phyloP scores from a whole-genome alignment of 2,113 vertebrate species.

The Psettodes erumei region DNA sequence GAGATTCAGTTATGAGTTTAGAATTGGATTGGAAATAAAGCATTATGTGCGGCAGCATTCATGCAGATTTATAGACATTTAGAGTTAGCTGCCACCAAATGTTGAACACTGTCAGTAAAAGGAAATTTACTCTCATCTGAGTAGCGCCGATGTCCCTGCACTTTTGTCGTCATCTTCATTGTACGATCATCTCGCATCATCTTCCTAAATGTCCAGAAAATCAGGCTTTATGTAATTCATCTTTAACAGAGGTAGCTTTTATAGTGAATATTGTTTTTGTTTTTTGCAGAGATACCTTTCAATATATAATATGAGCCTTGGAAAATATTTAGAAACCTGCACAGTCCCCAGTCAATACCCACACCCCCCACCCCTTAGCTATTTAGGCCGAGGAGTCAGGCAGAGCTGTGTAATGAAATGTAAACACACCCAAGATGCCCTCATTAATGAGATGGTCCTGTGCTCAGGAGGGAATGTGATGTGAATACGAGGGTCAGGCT shows the following conservation, averaged over 20 bases:
- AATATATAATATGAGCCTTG: conserved; percentile 8
- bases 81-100: conserved; percentile 23
- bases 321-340: conserved; percentile 18
- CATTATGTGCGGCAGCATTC: conserved; percentile 26
- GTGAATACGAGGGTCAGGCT: conserved; percentile 44
- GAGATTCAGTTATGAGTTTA: conserved; percentile 35
- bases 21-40: conserved; percentile 47
- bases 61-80: conserved; percentile 32
- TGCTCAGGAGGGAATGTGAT: conserved; percentile 44
- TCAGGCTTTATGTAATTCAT: neutral
- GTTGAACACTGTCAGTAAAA: conserved; percentile 16
- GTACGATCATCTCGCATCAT: conserved; percentile 7
- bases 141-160: neutral
- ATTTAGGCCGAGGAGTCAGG: conserved; percentile 33
- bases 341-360: neutral
- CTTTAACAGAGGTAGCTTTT: neutral
- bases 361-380: neutral
- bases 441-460: conserved; percentile 62
- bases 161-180: too few relatives aligned
- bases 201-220: neutral
- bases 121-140: conserved; percentile 13
- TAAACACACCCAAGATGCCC: conserved; percentile 62
- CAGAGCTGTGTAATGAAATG: conserved; percentile 63
- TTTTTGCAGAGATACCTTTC: conserved; percentile 1
- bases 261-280: neutral